Base-by-base conservation (phyloP, 1,140 invertebrate species). In the Danaus plexippus region DNA sequence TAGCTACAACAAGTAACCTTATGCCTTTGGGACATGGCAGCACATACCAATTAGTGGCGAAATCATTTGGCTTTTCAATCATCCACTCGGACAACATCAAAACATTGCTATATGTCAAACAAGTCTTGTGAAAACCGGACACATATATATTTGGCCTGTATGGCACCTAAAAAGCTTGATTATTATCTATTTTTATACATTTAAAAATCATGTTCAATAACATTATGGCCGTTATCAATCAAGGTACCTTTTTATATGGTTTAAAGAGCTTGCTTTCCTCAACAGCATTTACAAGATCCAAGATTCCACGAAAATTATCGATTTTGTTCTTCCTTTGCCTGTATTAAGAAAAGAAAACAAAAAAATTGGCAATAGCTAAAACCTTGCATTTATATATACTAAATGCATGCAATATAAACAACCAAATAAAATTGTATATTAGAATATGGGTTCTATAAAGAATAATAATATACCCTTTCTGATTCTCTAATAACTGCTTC, bases 41-140 rank as follows among this genome's bases (percentile, higher is more conserved):
- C 59, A 96, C 89, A n/a, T 91, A 77, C 96, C 96, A 98, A 50
- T 94, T 91, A 9, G 90, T 81, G 32, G 89, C 69, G 67, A 97
- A 91, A 84, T 96, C 92, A 54, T 89, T 85, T 11, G 97, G 97
- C 47, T 93, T 90, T 66, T 98, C 95, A 1, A 94, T 83, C 75
- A 98, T 87, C 96, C 96, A 98, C 83, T 98, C 97, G 0, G 96
- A 98, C 18, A 94, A 73, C 95, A 88, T 88, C 1, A 88, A 64
- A 7, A 82, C 76, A 70, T 88, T 73, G 7, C 65, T 71, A 57
- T 83, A 88, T 45, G 69, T 57, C 5, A 42, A 54, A 18, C 67
- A 55, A 22, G 70, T 61, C 57, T 66, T 78, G 43, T 71, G 66
- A 56, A 88, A 88, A 5, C 87, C 87, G 47, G 87, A 73, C 2